Evolutionary conservation across 53 echinoderm and acorn worm genomes (phyloP), one percentile per base, ranked within the genome.

Genomic region (Luidia sarsii): DNA sequence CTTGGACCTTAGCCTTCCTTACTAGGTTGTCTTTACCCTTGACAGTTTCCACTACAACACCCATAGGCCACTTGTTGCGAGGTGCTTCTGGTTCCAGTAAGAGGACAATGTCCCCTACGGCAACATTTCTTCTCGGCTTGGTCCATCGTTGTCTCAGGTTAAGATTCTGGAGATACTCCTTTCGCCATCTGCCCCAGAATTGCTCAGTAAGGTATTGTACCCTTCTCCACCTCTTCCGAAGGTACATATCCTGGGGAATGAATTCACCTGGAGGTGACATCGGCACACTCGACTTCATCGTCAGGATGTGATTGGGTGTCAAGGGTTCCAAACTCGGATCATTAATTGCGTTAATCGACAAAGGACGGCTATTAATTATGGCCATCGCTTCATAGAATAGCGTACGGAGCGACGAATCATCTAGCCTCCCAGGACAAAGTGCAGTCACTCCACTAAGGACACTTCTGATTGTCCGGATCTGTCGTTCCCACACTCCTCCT

Each of bases 401-500:
- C 14, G 89, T 89, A 15, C 86, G 82, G 4, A 90, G 50, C 23
- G 83, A 86, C 1, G 90, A 64, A 29, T 86, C 86, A 29, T 83
- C 83, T 15, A 91, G 63, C 39, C 83, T 68, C 36, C 83, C 79
- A 48, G 70, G 71, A 19, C 62, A 71, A 68, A 79, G 77, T 11
- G 80, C 80, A n/a, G 79, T 36, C 9, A 69, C 80, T 60, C 39
- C 65, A 64, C 50, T 87, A 39, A 91, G 50, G 79, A 88, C 46
- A 56, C 43, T 83, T 67, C 85, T 80, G 2, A 83, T 66, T 14
- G 83, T 86, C 28, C 86, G 70, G 57, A 89, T 92, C 19, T 81
- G 75, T 8, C 92, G 54, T 56, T 93, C 90, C 93, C 87, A 93
- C 3, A 90, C 90, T 24, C 90, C 93, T 39, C 90, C 93, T 13